A percentile compares a stretch with the other conserved stretches of the same genome.
phyloP scores from a whole-genome alignment of 2,113 vertebrate species.

The Taurulus bubalis region DNA sequence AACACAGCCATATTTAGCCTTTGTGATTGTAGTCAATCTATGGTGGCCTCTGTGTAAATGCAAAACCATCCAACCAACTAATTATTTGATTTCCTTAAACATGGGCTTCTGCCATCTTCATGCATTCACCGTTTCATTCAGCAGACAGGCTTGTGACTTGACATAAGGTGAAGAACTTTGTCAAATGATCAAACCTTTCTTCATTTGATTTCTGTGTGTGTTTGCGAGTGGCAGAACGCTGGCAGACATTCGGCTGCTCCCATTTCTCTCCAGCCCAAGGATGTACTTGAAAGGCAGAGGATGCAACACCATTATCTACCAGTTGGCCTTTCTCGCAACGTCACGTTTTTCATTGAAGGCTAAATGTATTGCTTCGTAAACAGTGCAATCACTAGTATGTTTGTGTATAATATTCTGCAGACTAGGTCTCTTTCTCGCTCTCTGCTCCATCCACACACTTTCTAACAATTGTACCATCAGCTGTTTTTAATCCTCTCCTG shows the following conservation, averaged over 20 bases:
- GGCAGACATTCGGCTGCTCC: constrained; percentile 5
- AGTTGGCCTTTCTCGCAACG: neutral
- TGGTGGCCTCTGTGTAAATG: neutral
- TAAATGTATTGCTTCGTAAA: neutral
- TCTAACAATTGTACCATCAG: constrained; percentile 9
- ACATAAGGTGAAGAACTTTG: constrained; percentile 1
- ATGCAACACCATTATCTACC: neutral
- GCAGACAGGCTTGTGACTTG: constrained; percentile 2
- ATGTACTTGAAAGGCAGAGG: constrained; percentile 14
- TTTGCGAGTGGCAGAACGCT: neutral
- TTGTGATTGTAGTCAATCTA: neutral
- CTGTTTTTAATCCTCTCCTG: constrained; percentile 44
- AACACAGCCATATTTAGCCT: neutral
- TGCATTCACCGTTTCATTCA: neutral
- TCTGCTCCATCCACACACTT: neutral
- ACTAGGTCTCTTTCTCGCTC: neutral
- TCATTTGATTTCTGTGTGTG: neutral
- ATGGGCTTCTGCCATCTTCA: neutral
- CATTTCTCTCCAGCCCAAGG: neutral
- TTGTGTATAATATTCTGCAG: neutral
- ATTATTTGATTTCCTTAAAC: neutral
- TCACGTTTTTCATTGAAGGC: neutral
- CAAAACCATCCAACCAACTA: neutral
- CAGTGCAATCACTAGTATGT: neutral
- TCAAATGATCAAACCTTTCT: neutral